These are phyloP conservation scores for Lophotis ruficrista DNA, from an alignment of 2,113 vertebrate genomes.

Conservation along the genomic window DNA sequence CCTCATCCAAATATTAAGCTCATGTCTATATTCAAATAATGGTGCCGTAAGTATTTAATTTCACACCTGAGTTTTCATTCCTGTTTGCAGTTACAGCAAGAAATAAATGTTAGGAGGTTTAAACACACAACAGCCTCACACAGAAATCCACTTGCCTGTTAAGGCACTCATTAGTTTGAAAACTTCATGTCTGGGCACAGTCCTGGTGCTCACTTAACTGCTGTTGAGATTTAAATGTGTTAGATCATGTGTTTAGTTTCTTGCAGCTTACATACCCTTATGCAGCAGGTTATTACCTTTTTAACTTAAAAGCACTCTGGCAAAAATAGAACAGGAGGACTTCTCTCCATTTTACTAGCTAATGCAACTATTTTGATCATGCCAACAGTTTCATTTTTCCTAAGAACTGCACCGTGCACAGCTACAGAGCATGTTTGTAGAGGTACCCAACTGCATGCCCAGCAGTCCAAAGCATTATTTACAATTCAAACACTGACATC, in stretches of 20 bases:
- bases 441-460: neutral
- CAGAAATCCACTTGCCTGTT: conserved; percentile 14
- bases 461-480: neutral
- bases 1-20: neutral
- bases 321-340: conserved; percentile 10
- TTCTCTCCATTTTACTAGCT: neutral
- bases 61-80: neutral
- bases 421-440: neutral
- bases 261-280: neutral
- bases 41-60: neutral
- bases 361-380: neutral
- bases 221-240: neutral
- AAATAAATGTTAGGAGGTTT: neutral
- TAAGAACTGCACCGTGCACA: neutral
- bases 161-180: conserved; percentile 3
- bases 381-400: conserved; percentile 1
- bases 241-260: neutral
- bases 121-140: conserved; percentile 7
- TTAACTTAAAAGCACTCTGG: conserved; percentile 7
- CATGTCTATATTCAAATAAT: neutral
- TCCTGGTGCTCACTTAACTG: neutral
- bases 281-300: neutral
- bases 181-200: conserved; percentile 15
- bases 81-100: neutral
- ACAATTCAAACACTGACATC: conserved; percentile 11